Evolutionary conservation across 2,113 vertebrate genomes (phyloP).

Genomic region (Poicephalus meyeri): DNA sequence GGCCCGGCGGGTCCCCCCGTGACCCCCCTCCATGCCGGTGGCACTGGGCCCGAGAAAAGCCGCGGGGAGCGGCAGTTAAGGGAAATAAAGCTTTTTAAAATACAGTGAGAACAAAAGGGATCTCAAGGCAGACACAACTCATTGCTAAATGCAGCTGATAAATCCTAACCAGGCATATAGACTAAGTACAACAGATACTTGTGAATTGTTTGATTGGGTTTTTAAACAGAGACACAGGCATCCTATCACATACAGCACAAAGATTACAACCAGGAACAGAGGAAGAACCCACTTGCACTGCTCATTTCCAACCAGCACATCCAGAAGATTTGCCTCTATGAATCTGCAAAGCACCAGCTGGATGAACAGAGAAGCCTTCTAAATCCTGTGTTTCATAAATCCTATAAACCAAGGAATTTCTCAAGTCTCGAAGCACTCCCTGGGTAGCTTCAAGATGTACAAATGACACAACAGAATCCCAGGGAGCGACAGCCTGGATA

Average conservation of each 20-base stretch:
- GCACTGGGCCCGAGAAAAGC: background rate
- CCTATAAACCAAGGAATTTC: background rate
- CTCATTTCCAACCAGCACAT: background rate
- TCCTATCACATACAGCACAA: rapidly evolving
- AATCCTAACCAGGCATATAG: background rate
- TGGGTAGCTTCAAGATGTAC: background rate
- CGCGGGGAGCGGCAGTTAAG: background rate
- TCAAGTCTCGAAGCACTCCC: background rate
- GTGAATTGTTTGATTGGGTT: background rate
- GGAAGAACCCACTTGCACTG: background rate
- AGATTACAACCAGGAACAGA: background rate
- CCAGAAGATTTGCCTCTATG: background rate
- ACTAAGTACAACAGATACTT: background rate
- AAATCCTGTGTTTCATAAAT: background rate
- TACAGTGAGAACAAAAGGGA: background rate
- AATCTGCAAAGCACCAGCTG: background rate
- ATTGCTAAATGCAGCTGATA: background rate
- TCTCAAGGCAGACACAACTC: background rate
- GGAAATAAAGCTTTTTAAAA: background rate
- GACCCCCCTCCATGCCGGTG: background rate
- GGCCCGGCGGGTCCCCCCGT: background rate
- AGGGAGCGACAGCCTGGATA: background rate
- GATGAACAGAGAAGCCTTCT: background rate
- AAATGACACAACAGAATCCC: background rate
- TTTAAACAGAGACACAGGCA: rapidly evolving